phyloP scores from a whole-genome alignment of 2,888 invertebrate species.

The Caenorhabditis auriculariae region DNA sequence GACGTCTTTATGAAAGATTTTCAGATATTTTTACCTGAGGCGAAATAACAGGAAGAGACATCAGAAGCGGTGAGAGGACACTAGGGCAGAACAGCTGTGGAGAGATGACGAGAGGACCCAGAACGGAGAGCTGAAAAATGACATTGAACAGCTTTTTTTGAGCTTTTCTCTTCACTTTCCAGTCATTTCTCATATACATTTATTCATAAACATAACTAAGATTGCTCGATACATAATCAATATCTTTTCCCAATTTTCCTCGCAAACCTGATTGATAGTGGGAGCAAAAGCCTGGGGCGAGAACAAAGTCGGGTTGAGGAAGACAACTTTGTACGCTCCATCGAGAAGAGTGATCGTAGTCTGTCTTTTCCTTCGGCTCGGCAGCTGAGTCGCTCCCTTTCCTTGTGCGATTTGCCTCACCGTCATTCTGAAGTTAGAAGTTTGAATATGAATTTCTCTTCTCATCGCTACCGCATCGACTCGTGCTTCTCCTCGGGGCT shows the following conservation, averaged over 20 bases:
- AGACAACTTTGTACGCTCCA: slow-evolving; percentile 17
- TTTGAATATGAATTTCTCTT: not conserved
- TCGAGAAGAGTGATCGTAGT: slow-evolving; percentile 15
- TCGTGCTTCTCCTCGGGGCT: slow-evolving; percentile 31
- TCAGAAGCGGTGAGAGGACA: slow-evolving; percentile 36
- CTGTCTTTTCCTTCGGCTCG: slow-evolving; percentile 12
- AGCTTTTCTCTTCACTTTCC: not conserved
- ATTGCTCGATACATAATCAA: too few relatives aligned
- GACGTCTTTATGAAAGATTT: not conserved
- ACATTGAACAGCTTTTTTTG: not conserved
- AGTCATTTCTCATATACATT: too few relatives aligned
- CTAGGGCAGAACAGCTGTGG: slow-evolving; percentile 50
- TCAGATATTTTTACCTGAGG: slow-evolving; percentile 28
- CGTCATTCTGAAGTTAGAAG: slow-evolving; percentile 8
- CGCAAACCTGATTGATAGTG: slow-evolving; percentile 14
- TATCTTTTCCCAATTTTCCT: too few relatives aligned
- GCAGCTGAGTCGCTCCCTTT: slow-evolving; percentile 6
- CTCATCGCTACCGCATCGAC: slow-evolving; percentile 21
- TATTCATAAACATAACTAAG: too few relatives aligned
- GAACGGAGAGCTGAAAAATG: slow-evolving; percentile 28
- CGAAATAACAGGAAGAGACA: slow-evolving; percentile 47
- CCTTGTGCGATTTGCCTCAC: slow-evolving; percentile 22
- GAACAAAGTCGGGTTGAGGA: slow-evolving; percentile 31
- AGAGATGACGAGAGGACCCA: slow-evolving; percentile 46
- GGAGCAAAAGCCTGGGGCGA: slow-evolving; percentile 34